phyloP scores from a whole-genome alignment of 1,140 invertebrate genomes.

The Littorina saxatilis region DNA sequence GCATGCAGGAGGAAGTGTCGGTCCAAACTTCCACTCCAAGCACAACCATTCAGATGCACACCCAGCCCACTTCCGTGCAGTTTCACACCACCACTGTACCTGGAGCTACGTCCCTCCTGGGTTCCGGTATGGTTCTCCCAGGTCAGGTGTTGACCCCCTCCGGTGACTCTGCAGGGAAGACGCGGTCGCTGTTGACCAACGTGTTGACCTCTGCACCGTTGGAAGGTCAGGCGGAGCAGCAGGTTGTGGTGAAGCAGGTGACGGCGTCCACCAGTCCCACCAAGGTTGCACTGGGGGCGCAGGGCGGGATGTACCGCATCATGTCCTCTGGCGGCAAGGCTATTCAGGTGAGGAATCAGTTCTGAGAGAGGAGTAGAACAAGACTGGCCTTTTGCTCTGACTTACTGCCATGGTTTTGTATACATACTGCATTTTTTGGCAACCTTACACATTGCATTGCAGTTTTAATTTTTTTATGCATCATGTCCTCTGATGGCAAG shows the following conservation, averaged over 20 bases:
- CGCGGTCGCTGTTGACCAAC: constrained; percentile 9
- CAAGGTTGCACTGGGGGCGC: not conserved
- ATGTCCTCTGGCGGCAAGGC: constrained; percentile 16
- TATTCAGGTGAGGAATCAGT: constrained; percentile 25
- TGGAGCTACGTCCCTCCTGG: constrained; percentile 11
- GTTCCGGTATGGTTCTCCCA: not conserved
- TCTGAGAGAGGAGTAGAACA: too few species aligned
- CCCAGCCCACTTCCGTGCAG: not conserved
- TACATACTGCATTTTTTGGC: too few species aligned
- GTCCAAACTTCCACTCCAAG: not conserved
- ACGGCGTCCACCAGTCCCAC: not conserved
- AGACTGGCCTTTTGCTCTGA: too few species aligned
- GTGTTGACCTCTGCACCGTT: constrained; percentile 6
- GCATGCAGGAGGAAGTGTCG: constrained; percentile 24
- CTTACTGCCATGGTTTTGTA: too few species aligned
- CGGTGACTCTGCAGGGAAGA: not conserved
- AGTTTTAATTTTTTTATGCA: too few species aligned
- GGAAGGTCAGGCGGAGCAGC: constrained; percentile 1
- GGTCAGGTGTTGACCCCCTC: constrained; percentile 3
- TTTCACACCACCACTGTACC: not conserved
- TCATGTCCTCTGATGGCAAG: too few species aligned
- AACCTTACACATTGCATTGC: too few species aligned
- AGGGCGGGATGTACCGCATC: constrained; percentile 28
- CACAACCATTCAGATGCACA: not conserved
- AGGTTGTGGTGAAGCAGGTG: constrained; percentile 15